Conservation (phyloP, 92 coral and sea anemone species). For the Chrysogorgia sp. region DNA sequence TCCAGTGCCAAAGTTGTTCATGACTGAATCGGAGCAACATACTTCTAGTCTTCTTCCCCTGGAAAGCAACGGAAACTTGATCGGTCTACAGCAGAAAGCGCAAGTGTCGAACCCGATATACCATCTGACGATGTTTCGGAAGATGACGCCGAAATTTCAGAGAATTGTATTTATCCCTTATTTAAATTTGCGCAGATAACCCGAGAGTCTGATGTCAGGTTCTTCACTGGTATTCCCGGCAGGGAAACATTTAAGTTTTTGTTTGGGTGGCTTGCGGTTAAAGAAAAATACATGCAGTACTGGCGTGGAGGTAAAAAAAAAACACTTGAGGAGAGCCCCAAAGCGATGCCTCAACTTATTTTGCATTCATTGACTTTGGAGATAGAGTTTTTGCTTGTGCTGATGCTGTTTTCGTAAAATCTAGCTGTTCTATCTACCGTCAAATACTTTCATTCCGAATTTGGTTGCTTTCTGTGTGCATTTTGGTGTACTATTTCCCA, state of each 20-base stretch:
- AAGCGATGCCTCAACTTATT: constrained; percentile 31
- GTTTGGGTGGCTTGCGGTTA: constrained; percentile 52
- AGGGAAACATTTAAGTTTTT: constrained; percentile 50
- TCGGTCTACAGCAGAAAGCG: neutral
- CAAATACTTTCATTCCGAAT: no score
- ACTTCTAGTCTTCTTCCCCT: neutral
- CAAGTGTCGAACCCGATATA: neutral
- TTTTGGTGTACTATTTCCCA: no score
- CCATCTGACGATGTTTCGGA: constrained; percentile 10
- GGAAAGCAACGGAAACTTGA: neutral
- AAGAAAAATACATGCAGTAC: constrained; percentile 64
- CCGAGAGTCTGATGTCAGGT: constrained; percentile 48
- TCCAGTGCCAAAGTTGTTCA: no score
- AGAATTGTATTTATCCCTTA: neutral
- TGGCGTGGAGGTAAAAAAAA: constrained; percentile 71
- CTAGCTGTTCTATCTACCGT: no score
- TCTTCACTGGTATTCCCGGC: constrained; percentile 58
- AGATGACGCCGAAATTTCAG: constrained; percentile 1
- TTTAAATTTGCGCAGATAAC: constrained; percentile 56
- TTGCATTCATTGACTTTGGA: constrained; percentile 32
- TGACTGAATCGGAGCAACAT: neutral
- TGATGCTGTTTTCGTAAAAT: constrained; percentile 59
- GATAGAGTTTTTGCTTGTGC: constrained; percentile 50
- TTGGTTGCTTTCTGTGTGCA: no score
- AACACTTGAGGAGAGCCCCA: constrained; percentile 48